Percentiles rank a stretch among this genome's conserved stretches.
Conservation (phyloP, 2,113 vertebrate genomes). For the Ophiodon elongatus region DNA sequence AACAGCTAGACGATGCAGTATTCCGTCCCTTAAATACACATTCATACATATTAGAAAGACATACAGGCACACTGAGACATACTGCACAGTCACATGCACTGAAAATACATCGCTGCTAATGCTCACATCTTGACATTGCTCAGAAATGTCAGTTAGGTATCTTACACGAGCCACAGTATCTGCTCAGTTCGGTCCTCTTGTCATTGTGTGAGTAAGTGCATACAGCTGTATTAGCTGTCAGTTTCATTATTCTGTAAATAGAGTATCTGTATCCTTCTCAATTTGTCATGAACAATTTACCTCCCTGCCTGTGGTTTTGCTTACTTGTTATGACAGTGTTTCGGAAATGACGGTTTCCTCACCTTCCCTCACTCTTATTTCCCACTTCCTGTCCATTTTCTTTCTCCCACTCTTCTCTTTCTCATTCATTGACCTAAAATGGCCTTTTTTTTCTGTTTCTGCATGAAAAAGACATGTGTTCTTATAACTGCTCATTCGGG, state of each 20-base stretch:
- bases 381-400: background rate
- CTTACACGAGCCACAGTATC: slow-evolving; percentile 4
- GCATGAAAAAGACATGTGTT: background rate
- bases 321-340: background rate
- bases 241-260: background rate
- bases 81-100: background rate
- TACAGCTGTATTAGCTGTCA: slow-evolving; percentile 36
- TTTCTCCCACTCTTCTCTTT: background rate
- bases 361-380: background rate
- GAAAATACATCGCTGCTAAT: background rate
- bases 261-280: slow-evolving; percentile 10
- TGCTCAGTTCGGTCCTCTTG: slow-evolving; percentile 7
- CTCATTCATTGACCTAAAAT: background rate
- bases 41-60: background rate
- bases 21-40: background rate
- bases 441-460: background rate
- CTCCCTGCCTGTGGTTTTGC: background rate
- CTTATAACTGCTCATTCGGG: background rate
- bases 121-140: slow-evolving; percentile 10
- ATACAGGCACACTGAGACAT: background rate
- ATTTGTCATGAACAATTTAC: background rate
- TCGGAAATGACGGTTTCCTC: background rate
- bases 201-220: slow-evolving; percentile 18
- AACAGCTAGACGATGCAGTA: background rate
- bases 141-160: slow-evolving; percentile 32